phyloP scores from a whole-genome alignment of 2,888 invertebrate species.

The Pelosia muscerda region DNA sequence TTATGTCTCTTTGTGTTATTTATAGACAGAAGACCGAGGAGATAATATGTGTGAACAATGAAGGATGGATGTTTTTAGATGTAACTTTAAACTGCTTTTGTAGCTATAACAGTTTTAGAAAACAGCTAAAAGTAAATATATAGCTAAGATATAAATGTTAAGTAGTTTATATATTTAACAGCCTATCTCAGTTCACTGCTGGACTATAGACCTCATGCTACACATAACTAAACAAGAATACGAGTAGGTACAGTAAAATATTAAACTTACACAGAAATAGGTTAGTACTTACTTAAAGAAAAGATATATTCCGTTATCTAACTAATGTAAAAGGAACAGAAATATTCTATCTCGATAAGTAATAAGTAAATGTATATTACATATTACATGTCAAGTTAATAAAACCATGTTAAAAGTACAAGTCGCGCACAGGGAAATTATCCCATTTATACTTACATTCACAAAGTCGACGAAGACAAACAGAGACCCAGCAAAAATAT shows the following conservation, averaged over 20 bases:
- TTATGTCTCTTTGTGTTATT: neutral
- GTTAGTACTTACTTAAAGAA: no score
- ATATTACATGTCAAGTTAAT: constrained; percentile 2
- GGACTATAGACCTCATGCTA: neutral
- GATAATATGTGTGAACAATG: neutral
- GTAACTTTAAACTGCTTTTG: no score
- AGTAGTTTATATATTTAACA: no score
- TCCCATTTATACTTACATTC: neutral
- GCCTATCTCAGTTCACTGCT: no score
- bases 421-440: neutral
- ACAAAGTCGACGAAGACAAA: neutral
- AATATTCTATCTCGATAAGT: neutral
- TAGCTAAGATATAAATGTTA: no score
- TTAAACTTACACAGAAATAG: no score
- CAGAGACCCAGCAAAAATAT: neutral
- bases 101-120: no score
- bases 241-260: no score
- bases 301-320: no score
- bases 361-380: neutral
- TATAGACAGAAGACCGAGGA: neutral
- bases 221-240: no score
- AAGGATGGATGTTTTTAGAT: neutral
- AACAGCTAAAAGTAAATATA: no score
- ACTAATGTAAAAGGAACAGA: neutral
- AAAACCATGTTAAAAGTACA: neutral